Evolutionary conservation across 2,888 invertebrate genomes (phyloP).

Genomic region (Drosophila kambysellisi): DNA sequence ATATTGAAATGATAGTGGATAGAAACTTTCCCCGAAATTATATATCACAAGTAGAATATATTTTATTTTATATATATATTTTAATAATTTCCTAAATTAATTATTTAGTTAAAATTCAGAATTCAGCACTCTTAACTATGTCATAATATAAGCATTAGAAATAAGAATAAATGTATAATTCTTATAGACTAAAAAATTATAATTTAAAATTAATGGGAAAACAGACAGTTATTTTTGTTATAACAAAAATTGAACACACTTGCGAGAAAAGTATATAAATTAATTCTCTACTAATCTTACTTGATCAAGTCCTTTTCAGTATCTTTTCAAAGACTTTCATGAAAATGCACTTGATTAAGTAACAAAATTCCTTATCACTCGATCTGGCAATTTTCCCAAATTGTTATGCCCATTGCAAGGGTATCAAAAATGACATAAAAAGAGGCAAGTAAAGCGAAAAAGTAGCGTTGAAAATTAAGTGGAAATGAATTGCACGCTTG

Average conservation of each 20-base stretch:
- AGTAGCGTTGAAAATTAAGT: conserved; percentile 80
- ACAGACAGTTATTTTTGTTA: background rate
- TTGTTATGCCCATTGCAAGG: background rate
- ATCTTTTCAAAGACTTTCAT: background rate
- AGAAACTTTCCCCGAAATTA: background rate
- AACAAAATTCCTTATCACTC: background rate
- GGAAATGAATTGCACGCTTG: conserved; percentile 82
- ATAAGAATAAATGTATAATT: background rate
- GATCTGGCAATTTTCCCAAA: background rate
- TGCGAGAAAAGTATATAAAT: background rate
- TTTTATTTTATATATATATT: no score
- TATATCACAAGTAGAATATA: background rate
- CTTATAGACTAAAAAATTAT: background rate
- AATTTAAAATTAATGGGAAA: background rate
- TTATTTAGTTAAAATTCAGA: background rate
- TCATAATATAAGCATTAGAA: background rate
- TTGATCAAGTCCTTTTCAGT: background rate
- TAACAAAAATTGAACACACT: background rate
- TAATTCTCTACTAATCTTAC: background rate
- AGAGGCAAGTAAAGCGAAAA: conserved; percentile 35
- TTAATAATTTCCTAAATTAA: background rate
- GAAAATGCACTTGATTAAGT: background rate
- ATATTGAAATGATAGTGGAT: background rate
- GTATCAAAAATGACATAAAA: conserved; percentile 16
- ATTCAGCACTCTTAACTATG: background rate